Percentiles rank a stretch among this genome's conserved stretches.
Evolutionary conservation across 2,797 vertebrate species (phyloP).

Genomic region (Oreonectes daqikongensis): DNA sequence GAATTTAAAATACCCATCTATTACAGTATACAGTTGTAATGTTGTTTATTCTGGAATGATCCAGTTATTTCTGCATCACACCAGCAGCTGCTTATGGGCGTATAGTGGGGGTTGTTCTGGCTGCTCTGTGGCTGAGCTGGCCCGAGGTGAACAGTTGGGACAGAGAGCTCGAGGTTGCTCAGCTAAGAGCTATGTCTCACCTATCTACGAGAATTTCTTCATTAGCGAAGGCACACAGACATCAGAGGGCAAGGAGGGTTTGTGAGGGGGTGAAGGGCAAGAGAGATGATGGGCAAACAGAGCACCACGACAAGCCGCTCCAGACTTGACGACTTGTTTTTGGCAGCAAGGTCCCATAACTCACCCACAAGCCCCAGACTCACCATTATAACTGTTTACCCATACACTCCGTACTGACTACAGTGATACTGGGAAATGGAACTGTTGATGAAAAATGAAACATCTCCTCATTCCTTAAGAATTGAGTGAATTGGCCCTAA

Average conservation of each 20-base stretch:
- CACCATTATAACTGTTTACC: slow-evolving; percentile 63
- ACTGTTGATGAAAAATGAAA: slow-evolving; percentile 12
- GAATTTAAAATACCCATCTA: background rate
- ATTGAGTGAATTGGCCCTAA: no score
- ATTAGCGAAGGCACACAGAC: slow-evolving; percentile 84
- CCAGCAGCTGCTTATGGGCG: slow-evolving; percentile 26
- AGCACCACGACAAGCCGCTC: slow-evolving; percentile 65
- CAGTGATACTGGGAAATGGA: slow-evolving; percentile 60
- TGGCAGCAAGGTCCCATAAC: slow-evolving; percentile 69
- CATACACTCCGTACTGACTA: slow-evolving; percentile 48
- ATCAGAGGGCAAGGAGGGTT: slow-evolving; percentile 73
- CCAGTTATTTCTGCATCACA: background rate
- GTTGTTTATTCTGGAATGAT: background rate
- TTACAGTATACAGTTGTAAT: background rate
- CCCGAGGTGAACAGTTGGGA: slow-evolving; percentile 58
- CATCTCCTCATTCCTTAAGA: background rate
- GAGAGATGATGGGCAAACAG: slow-evolving; percentile 76
- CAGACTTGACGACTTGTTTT: slow-evolving; percentile 74
- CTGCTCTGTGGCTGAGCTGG: slow-evolving; percentile 43
- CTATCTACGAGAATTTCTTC: slow-evolving; percentile 83
- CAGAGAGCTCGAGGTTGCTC: slow-evolving; percentile 71
- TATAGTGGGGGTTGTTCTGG: slow-evolving; percentile 30
- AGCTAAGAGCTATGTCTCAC: slow-evolving; percentile 84
- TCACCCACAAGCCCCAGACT: slow-evolving; percentile 67
- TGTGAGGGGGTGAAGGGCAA: slow-evolving; percentile 50